A percentile compares a stretch with the other conserved stretches of the same genome.
Evolutionary conservation across 2,113 vertebrate genomes (phyloP).

Genomic region (Heterochromis multidens): DNA sequence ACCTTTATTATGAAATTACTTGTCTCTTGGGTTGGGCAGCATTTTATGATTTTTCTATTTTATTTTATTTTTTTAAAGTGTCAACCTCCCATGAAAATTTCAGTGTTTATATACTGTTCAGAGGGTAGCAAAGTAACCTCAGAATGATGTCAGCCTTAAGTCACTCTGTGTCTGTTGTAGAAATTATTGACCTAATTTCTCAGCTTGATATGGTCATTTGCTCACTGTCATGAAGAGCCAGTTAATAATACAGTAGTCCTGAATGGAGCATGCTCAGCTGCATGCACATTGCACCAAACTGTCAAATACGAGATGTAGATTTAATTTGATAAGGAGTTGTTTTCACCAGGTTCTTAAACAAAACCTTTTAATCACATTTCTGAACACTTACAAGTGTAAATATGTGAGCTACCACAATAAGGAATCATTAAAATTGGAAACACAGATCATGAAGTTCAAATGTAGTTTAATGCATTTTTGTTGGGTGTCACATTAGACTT

Average conservation of each 20-base stretch:
- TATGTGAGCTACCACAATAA: too few species aligned
- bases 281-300: not conserved
- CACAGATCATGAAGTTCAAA: too few species aligned
- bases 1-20: not conserved
- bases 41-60: not conserved
- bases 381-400: too few species aligned
- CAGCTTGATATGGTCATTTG: not conserved
- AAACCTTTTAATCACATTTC: too few species aligned
- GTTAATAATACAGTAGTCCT: not conserved
- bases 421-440: too few species aligned
- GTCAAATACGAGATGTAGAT: not conserved
- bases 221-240: not conserved
- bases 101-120: not conserved
- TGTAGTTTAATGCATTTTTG: too few species aligned
- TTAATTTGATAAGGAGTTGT: not conserved
- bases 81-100: not conserved
- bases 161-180: not conserved
- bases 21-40: not conserved
- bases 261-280: not conserved
- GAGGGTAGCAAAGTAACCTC: not conserved
- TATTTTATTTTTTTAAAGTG: not conserved
- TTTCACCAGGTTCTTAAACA: too few species aligned
- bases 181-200: not conserved
- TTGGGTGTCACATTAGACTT: too few species aligned
- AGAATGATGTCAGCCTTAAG: not conserved